These are phyloP conservation scores for Pluvialis apricaria DNA, from an alignment of 2,113 vertebrate genomes.

Conservation along the genomic window DNA sequence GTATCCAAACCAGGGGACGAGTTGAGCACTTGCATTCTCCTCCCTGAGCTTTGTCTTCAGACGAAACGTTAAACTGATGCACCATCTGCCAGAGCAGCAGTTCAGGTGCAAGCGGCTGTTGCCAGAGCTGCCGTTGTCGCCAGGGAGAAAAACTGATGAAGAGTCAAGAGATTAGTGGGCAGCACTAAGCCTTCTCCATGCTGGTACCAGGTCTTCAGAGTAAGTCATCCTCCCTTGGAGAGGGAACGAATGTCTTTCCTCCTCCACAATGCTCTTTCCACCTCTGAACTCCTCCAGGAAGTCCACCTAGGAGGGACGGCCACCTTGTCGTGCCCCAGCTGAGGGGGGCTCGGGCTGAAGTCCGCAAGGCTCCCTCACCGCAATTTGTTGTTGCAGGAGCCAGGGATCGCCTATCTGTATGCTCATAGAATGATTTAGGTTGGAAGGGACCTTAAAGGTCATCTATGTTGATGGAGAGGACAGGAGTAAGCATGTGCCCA, in stretches of 20 bases:
- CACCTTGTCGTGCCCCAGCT: neutral
- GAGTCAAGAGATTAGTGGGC: neutral
- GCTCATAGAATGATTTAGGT: no score
- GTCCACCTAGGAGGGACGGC: neutral
- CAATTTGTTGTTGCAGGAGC: neutral
- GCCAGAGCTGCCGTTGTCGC: neutral
- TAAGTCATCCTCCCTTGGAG: fast-evolving
- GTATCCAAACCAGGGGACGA: fast-evolving
- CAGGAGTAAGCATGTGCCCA: neutral
- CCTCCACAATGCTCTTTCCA: neutral
- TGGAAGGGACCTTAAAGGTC: no score
- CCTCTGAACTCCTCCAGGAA: neutral
- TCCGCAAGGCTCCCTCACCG: neutral
- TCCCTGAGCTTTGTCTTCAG: neutral
- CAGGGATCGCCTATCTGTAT: neutral
- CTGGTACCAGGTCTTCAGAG: fast-evolving
- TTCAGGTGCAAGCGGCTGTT: neutral
- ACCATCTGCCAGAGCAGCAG: neutral
- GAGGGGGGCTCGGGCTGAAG: neutral
- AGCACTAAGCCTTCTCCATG: fast-evolving
- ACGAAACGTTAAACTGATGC: neutral
- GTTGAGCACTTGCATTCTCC: fast-evolving
- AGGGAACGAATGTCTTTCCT: neutral
- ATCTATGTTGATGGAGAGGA: neutral
- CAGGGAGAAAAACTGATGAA: neutral